phyloP scores from a whole-genome alignment of 2,888 invertebrate genomes.

The Ischnura elegans region DNA sequence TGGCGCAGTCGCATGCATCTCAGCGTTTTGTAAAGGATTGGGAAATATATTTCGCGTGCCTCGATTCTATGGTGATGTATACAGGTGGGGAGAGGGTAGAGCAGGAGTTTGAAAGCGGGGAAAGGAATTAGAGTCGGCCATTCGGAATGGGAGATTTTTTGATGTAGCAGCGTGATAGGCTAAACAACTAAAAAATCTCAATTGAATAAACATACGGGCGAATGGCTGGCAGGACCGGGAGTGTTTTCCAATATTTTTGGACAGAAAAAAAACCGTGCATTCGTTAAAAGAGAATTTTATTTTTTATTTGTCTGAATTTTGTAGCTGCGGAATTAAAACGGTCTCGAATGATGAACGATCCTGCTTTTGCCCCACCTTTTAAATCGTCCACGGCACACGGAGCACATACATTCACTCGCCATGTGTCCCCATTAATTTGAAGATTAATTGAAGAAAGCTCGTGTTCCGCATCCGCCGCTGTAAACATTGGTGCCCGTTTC shows the following conservation, averaged over 20 bases:
- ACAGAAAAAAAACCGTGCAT: neutral
- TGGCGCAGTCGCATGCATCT: neutral
- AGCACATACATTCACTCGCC: neutral
- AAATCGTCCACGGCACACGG: neutral
- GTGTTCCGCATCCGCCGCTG: neutral
- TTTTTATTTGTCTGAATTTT: too few relatives aligned
- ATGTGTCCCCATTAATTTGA: constrained; percentile 31
- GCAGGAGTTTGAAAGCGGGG: neutral
- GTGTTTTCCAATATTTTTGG: neutral
- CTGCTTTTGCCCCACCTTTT: neutral
- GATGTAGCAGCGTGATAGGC: constrained; percentile 7
- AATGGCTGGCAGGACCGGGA: neutral
- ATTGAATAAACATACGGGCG: constrained; percentile 37
- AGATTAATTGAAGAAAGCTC: constrained; percentile 46
- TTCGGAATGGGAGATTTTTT: constrained; percentile 5
- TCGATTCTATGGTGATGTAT: neutral
- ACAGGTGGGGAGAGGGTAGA: neutral
- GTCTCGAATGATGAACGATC: constrained; percentile 36
- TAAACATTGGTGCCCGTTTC: neutral
- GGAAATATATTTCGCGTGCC: constrained; percentile 10
- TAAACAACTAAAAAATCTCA: constrained; percentile 51
- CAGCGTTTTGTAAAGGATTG: constrained; percentile 1
- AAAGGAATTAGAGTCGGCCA: neutral
- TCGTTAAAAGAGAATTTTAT: neutral
- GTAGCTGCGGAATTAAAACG: neutral